Conservation (phyloP, 2,888 invertebrate genomes). For the Mythimna vitellina region DNA sequence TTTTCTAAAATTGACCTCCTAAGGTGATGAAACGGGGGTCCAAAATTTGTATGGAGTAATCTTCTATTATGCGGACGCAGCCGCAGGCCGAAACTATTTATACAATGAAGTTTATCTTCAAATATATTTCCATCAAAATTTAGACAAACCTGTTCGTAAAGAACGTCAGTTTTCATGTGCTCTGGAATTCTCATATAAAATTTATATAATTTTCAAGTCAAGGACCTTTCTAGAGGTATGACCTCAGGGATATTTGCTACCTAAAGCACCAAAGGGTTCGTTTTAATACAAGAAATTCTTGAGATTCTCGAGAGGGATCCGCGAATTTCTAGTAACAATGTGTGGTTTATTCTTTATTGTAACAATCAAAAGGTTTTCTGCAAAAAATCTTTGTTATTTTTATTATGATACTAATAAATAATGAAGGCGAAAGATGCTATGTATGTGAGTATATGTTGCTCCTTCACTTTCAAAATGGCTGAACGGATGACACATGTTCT, state of each 20-base stretch:
- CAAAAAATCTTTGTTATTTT: background rate
- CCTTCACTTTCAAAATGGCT: too few relatives aligned
- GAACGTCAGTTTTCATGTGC: slow-evolving; percentile 1
- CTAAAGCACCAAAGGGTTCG: slow-evolving; percentile 6
- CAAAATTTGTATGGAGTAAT: too few relatives aligned
- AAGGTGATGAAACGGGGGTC: too few relatives aligned
- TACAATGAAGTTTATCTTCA: background rate
- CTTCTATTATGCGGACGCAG: too few relatives aligned
- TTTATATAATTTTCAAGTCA: slow-evolving; percentile 38
- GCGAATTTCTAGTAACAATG: slow-evolving; percentile 9
- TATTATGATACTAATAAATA: background rate
- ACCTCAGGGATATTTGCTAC: slow-evolving; percentile 36
- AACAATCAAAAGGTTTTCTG: slow-evolving; percentile 10
- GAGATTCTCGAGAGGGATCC: slow-evolving; percentile 2
- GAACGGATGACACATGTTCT: too few relatives aligned
- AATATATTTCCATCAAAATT: background rate
- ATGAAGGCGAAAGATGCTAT: too few relatives aligned
- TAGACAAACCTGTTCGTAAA: background rate
- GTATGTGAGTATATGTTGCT: too few relatives aligned
- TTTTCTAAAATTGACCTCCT: too few relatives aligned
- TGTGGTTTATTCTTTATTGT: slow-evolving; percentile 19
- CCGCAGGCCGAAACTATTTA: background rate
- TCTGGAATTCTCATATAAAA: slow-evolving; percentile 32
- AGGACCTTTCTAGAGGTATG: slow-evolving; percentile 17
- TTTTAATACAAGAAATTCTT: slow-evolving; percentile 34